Evolutionary conservation across 2,113 vertebrate genomes (phyloP), one percentile per base, ranked within the genome.

Genomic region (Chamaetylas fuelleborni): DNA sequence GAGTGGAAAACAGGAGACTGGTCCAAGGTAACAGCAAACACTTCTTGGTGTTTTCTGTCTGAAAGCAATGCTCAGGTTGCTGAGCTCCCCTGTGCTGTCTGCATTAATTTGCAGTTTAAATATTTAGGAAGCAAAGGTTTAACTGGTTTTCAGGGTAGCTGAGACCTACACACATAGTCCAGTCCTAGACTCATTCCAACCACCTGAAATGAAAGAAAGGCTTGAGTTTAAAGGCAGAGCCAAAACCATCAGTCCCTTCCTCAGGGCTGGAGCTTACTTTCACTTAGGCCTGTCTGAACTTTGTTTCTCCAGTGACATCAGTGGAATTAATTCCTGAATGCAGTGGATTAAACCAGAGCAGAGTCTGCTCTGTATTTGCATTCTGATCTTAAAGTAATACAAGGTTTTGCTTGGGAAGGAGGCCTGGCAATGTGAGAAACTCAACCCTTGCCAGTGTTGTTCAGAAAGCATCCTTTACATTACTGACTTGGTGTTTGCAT

Each of bases 1-100:
- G 99, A 99, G 70, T 99, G 99, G 99, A 99, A 98, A 95, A 99
- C 99, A 0, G 99, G 99, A 20, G 99, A 99, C 25, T 99, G 99
- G 99, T 99, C 99, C 48, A 99, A 99, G 98, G 99, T 99, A 96
- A 94, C 31, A 65, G 33, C 19, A 3, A 92, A n/a, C 18, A 16
- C 9, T 24, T 31, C 0, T 0, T 11, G 34, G 7, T 45, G 6
- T 50, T 96, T 71, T 20, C 31, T 70, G 65, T 36, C 42, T 14
- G 7, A 81, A 14, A 23, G 23, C 29, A 23, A 6, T 67, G 40
- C 29, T 69, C 57, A 14, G 33, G 3, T 26, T 57, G 36, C 62
- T 64, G 3, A 47, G 19, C 26, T 58, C 53, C 45, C 0, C 0
- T 29, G 13, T 69, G 65, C 78, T 53, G 20, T 43, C 50, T 54